Percentiles rank a stretch among this genome's conserved stretches.
Conservation (phyloP, 2,888 invertebrate genomes). For the Pterostichus niger region DNA sequence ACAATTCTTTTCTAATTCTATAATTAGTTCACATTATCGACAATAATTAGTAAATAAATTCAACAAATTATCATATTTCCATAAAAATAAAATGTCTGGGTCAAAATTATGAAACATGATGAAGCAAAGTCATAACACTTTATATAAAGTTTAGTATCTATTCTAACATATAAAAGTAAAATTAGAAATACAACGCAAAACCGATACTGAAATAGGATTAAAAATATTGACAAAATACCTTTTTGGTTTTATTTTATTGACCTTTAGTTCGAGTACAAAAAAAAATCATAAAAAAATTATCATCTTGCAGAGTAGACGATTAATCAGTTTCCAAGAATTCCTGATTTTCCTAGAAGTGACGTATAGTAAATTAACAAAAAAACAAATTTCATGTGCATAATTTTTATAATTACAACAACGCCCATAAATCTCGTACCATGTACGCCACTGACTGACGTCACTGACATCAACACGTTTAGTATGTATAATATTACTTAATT, state of each 20-base stretch:
- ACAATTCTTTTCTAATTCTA: constrained; percentile 14
- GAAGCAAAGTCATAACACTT: background rate
- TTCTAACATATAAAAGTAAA: background rate
- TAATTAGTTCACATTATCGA: constrained; percentile 4
- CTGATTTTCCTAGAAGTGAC: background rate
- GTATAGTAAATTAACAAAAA: constrained; percentile 14
- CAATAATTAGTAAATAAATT: background rate
- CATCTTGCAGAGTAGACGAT: background rate
- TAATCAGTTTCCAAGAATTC: constrained; percentile 14
- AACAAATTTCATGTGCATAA: constrained; percentile 28
- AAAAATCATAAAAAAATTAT: background rate
- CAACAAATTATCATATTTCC: constrained; percentile 12
- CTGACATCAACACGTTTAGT: background rate
- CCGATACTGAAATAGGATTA: background rate
- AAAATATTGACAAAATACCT: constrained; percentile 1
- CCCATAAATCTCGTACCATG: constrained; percentile 42
- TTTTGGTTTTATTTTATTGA: constrained; percentile 13
- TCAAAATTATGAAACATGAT: constrained; percentile 31
- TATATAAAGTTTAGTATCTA: background rate
- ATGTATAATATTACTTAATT: background rate
- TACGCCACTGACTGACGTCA: constrained; percentile 37
- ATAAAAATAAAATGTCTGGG: constrained; percentile 23
- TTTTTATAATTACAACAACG: constrained; percentile 31
- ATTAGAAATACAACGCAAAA: constrained; percentile 8
- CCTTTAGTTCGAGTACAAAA: constrained; percentile 9